Evolutionary conservation across 2,113 vertebrate genomes (phyloP), one percentile per base, ranked within the genome.

Genomic region (Halcyon malimbica): DNA sequence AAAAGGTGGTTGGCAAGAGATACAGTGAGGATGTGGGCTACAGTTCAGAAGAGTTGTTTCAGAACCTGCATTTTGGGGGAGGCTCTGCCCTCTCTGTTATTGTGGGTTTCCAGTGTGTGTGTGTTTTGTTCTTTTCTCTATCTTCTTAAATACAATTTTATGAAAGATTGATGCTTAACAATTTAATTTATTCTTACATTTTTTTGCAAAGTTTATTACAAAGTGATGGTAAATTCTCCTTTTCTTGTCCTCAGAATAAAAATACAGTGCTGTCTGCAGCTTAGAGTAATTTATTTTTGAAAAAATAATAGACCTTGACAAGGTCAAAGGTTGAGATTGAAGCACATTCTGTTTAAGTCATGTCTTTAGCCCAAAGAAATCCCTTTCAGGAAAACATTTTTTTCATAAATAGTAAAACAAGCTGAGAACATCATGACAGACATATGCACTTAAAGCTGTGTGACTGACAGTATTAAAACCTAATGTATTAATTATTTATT

Each of bases 1-100:
- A 79, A 84, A 80, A 95, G 71, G 94, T 94, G 80, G 74, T 83
- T 89, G 86, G 83, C 70, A 89, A 91, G 28, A 85, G 84, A 86
- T 63, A 26, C 0, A 48, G 68, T 2, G 54, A 69, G 65, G 37
- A 57, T 1, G 2, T 63, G 50, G 26, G 60, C 29, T 29, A 71
- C n/a, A 69, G 42, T 57, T 89, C 76, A 63, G 69, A 81, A 29
- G 28, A 74, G 29, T 54, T 90, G 26, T 68, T 90, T 79, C 50
- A 77, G n/a, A 87, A 64, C 67, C 56, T 73, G 20, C 31, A 37
- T 63, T 59, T 69, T n/a, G 23, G 11, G 28, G 25, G 3, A 29
- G 12, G 39, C n/a, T 76, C 39, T 84, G 8, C 13, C 19, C 19
- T n/a, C 37, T 80, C 21, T 68, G 9, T 83, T 87, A 64, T 50